These are phyloP conservation scores for Idris sp. DNA, from an alignment of 1,140 invertebrate genomes.

Conservation along the genomic window DNA sequence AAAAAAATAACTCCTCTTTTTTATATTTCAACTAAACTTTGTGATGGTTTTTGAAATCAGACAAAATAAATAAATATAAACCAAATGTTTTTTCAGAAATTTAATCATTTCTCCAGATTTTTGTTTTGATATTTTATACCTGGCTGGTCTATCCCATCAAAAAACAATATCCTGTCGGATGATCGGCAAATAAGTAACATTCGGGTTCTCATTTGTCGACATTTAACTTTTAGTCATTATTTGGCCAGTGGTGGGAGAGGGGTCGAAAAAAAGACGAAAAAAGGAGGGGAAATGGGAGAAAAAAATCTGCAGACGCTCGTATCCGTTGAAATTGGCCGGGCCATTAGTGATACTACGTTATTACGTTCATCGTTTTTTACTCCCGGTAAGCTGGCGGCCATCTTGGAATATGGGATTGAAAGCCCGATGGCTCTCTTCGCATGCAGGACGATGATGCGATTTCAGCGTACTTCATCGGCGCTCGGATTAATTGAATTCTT, in stretches of 20 bases:
- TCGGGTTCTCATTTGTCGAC: conserved; percentile 57
- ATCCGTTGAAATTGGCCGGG: conserved; percentile 76
- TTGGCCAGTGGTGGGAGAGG: conserved; percentile 39
- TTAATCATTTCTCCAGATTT: no score
- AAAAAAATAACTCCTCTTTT: no score
- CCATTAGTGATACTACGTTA: conserved; percentile 79
- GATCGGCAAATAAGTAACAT: conserved; percentile 49
- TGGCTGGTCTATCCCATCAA: conserved; percentile 37
- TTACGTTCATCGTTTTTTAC: conserved; percentile 78
- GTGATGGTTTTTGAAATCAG: no score
- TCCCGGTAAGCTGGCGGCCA: conserved; percentile 71
- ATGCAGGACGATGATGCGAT: conserved; percentile 44
- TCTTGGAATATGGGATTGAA: conserved; percentile 75
- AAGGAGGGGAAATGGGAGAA: conserved; percentile 27
- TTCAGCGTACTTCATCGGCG: conserved; percentile 44
- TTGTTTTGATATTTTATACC: no score
- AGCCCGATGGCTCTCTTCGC: conserved; percentile 53
- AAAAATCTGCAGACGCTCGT: conserved; percentile 70
- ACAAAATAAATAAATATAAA: no score
- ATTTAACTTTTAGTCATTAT: conserved; percentile 62
- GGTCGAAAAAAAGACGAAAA: conserved; percentile 40
- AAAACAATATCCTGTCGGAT: conserved; percentile 64
- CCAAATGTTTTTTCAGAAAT: no score
- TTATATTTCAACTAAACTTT: no score
- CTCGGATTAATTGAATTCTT: conserved; percentile 56